Conservation (phyloP, 2,888 invertebrate species). For the Pseudanteris insignis region DNA sequence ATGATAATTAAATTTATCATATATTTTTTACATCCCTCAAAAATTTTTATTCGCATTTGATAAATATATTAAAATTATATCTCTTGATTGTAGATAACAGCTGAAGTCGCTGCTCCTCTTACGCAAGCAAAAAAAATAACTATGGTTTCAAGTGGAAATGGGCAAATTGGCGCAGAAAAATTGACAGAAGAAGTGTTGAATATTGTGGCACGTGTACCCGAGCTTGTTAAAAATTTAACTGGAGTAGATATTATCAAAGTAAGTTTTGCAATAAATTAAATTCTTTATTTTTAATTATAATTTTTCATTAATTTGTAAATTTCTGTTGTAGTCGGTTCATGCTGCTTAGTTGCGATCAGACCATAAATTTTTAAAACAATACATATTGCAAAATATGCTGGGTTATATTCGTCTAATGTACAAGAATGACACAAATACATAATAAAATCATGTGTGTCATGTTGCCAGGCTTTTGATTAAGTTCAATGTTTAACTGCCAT, state of each 20-base stretch:
- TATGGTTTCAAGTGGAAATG: conserved; percentile 93
- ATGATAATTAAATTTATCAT: conserved; percentile 23
- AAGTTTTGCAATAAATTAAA: conserved; percentile 30
- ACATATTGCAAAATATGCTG: conserved; percentile 9
- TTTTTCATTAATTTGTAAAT: too few species aligned
- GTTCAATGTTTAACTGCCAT: conserved; percentile 27
- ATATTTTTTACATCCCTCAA: conserved; percentile 1
- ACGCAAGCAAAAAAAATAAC: conserved; percentile 95
- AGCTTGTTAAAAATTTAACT: conserved; percentile 89
- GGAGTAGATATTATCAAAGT: conserved; percentile 94
- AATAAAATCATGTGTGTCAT: conserved; percentile 12
- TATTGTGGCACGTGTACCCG: conserved; percentile 92
- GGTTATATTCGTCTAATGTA: conserved; percentile 30
- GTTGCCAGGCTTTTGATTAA: conserved; percentile 4
- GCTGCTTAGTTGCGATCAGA: conserved; percentile 57
- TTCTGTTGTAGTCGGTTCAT: conserved; percentile 61
- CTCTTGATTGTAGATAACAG: conserved; percentile 78
- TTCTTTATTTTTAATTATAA: conserved; percentile 6
- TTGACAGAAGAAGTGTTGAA: conserved; percentile 92
- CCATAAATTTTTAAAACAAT: too few species aligned
- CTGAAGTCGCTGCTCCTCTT: conserved; percentile 94
- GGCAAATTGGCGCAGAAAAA: conserved; percentile 93
- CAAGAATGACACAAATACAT: conserved; percentile 10
- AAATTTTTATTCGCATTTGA: too few species aligned
- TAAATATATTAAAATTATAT: conserved; percentile 2